Evolutionary conservation across 1,140 invertebrate genomes (phyloP).

Genomic region (Euura lappo): DNA sequence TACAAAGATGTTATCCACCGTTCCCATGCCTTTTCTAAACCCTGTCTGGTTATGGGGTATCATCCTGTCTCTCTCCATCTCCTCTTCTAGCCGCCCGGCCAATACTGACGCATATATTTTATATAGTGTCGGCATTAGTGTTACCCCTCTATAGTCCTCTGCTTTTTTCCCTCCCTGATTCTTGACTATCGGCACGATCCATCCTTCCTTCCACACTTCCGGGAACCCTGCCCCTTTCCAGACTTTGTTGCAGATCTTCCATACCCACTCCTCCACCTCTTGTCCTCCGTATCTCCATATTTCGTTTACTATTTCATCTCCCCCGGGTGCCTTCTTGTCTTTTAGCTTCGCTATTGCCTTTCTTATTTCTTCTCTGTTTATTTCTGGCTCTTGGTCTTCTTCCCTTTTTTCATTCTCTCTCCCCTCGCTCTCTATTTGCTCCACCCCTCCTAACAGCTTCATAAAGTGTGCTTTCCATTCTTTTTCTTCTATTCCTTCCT

Average conservation of each 20-base stretch:
- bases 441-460: no score
- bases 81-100: background rate
- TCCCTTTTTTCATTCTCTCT: no score
- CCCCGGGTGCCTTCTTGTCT: no score
- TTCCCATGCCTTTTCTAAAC: conserved; percentile 30
- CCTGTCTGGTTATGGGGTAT: conserved; percentile 27
- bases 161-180: conserved; percentile 6
- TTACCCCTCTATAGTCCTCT: conserved; percentile 17
- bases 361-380: no score
- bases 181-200: background rate
- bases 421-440: no score
- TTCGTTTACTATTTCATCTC: no score
- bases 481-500: no score
- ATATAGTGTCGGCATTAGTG: conserved; percentile 13
- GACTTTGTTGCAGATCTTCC: background rate
- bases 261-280: no score
- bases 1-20: conserved; percentile 34
- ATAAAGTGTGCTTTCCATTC: no score
- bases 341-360: no score
- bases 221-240: background rate
- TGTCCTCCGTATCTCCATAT: no score
- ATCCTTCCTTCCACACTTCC: conserved; percentile 10
- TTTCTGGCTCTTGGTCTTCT: no score
- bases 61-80: conserved; percentile 22
- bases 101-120: background rate